phyloP scores from a whole-genome alignment of 2,113 vertebrate genomes.

The Dicrurus megarhynchus region DNA sequence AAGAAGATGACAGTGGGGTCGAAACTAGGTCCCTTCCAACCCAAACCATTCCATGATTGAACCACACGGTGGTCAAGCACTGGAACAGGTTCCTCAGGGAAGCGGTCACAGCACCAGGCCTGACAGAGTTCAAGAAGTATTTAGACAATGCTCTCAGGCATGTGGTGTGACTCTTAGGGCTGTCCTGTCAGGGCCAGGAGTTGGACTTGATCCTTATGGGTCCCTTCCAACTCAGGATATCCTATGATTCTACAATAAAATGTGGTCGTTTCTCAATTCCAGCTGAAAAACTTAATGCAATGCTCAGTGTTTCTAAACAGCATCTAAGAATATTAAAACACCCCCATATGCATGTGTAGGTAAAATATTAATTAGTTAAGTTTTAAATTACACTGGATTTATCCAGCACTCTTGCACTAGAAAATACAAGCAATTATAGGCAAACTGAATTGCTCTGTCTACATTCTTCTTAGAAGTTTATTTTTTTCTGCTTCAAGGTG shows the following conservation, averaged over 20 bases:
- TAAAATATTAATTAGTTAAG: background rate
- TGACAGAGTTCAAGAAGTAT: background rate
- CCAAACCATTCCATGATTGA: background rate
- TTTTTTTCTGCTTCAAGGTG: slow-evolving; percentile 16
- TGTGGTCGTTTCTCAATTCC: background rate
- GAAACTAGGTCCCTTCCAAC: background rate
- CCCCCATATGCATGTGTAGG: background rate
- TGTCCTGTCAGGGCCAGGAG: background rate
- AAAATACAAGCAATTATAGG: slow-evolving; percentile 15
- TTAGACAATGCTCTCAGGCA: background rate
- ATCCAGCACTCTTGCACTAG: background rate
- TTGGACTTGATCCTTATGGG: rapidly evolving
- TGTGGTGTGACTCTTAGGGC: background rate
- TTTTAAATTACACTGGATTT: background rate
- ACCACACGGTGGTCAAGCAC: background rate
- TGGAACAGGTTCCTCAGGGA: background rate
- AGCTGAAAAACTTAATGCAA: background rate
- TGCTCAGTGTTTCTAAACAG: background rate
- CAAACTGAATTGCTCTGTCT: background rate
- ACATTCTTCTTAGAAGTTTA: background rate
- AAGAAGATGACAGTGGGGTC: background rate
- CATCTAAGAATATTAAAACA: background rate
- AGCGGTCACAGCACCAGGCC: background rate
- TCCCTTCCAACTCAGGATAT: background rate
- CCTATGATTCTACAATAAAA: background rate